Evolutionary conservation across 2,888 invertebrate genomes (phyloP), one percentile per base, ranked within the genome.

Genomic region (Ceramica pisi): DNA sequence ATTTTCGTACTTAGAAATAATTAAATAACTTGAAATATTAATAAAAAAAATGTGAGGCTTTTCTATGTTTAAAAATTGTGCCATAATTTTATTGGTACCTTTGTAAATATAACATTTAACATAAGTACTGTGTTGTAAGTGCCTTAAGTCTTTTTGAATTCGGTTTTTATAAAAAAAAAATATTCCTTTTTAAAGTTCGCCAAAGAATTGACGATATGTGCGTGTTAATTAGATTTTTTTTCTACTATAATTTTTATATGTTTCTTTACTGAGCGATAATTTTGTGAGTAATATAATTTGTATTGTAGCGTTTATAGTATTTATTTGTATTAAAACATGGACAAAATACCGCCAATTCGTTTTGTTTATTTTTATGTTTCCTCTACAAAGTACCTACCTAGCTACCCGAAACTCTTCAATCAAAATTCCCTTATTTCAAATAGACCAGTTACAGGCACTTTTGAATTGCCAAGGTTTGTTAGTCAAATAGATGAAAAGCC

Each of bases 291-390:
- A 90, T 86, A 87, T 87, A 80, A 87, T 87, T 86, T 90, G 89
- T 90, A 92, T 88, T 90, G 85, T 92, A 93, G 92, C 87, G 89
- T 81, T 63, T 81, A 81, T 69, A 77, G 81, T 94, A 94, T 94
- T 94, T 94, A 94, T 94, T 94, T 93, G 89, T 92, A 93, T 91
- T 93, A 93, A 91, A 89, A 87, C 81, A 85, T 80, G 71, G 67
- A 86, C 67, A 82, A 85, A 65, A 71, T 65, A 67, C 56, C 26
- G n/a, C 35, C 31, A 59, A 51, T 9, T 12, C 2, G 7, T n/a
- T n/a, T 51, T 62, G 6, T 63, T 63, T 55, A 38, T 2, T 51
- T 67, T 1, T 9, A 9, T 67, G 2, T 31, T 41, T 48, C 26
- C 19, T 19, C 19, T 64, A 26, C 14, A 5, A 19, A 35, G 3